These are phyloP conservation scores for Rhimphoctona megacephalus DNA, from an alignment of 2,888 invertebrate genomes.

Conservation along the genomic window DNA sequence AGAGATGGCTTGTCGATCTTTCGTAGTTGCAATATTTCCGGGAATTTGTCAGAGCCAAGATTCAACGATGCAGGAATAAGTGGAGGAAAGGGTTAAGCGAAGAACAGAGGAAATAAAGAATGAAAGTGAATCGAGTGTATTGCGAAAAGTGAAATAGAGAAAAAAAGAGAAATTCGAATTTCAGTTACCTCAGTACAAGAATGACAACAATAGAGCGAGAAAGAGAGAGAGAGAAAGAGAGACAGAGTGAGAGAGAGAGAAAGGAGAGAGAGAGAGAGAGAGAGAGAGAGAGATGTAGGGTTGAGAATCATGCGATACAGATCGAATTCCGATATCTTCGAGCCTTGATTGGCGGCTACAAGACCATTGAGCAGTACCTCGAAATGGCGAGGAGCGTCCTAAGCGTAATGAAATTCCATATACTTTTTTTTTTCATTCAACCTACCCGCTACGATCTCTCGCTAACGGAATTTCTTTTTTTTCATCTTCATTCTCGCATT, in stretches of 20 bases:
- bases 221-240: too few relatives aligned
- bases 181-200: too few relatives aligned
- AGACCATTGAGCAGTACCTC: constrained; percentile 57
- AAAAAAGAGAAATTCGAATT: constrained; percentile 50
- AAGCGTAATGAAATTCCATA: constrained; percentile 77
- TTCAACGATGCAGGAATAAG: constrained; percentile 9
- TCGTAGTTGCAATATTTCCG: constrained; percentile 53
- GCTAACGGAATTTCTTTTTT: constrained; percentile 36
- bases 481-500: constrained; percentile 47
- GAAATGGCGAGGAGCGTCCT: constrained; percentile 64
- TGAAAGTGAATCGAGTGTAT: constrained; percentile 48
- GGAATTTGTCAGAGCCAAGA: constrained; percentile 32
- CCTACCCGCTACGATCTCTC: constrained; percentile 33
- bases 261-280: too few relatives aligned
- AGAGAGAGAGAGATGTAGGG: constrained; percentile 72
- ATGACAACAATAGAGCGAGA: too few relatives aligned
- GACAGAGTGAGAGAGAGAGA: too few relatives aligned
- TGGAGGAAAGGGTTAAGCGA: constrained; percentile 33
- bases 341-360: constrained; percentile 74
- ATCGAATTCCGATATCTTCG: constrained; percentile 79
- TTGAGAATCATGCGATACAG: constrained; percentile 72
- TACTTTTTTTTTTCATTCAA: constrained; percentile 68
- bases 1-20: constrained; percentile 27
- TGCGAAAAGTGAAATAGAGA: constrained; percentile 45
- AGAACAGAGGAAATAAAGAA: constrained; percentile 54